phyloP scores from a whole-genome alignment of 1,140 invertebrate species.

The Phthorimaea operculella region DNA sequence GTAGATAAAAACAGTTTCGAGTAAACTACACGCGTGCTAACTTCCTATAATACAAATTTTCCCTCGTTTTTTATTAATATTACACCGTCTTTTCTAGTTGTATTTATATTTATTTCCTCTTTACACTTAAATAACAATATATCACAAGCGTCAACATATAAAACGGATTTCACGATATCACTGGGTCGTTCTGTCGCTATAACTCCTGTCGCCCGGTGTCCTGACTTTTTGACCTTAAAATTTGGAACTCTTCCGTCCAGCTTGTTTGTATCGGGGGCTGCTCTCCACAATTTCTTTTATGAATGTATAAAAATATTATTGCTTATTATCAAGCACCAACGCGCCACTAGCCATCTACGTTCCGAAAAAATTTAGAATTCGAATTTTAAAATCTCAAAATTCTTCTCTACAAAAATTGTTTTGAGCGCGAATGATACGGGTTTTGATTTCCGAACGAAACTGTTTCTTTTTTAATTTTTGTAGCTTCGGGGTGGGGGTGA shows the following conservation, averaged over 20 bases:
- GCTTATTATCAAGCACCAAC: conserved; percentile 65
- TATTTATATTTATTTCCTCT: conserved; percentile 51
- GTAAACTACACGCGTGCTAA: conserved; percentile 51
- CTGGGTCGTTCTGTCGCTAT: conserved; percentile 1
- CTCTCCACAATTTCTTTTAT: conserved; percentile 47
- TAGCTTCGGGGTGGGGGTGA: conserved; percentile 19
- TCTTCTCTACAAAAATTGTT: conserved; percentile 42
- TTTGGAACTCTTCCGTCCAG: conserved; percentile 17
- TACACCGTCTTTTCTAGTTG: conserved; percentile 14
- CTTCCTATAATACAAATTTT: conserved; percentile 46
- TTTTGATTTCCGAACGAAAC: no score
- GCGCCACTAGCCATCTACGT: conserved; percentile 61
- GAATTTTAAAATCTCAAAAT: conserved; percentile 23
- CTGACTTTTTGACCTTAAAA: conserved; percentile 58
- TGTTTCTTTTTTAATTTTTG: conserved; percentile 17
- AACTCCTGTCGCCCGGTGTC: conserved; percentile 21
- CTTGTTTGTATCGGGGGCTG: conserved; percentile 32
- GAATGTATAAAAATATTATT: conserved; percentile 69
- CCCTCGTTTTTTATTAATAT: conserved; percentile 46
- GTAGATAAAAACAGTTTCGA: conserved; percentile 28
- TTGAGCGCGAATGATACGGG: conserved; percentile 44
- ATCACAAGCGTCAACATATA: conserved; percentile 65
- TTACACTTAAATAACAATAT: conserved; percentile 68
- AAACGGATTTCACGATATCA: conserved; percentile 28
- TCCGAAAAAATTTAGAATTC: conserved; percentile 59